phyloP scores from a whole-genome alignment of 1,140 invertebrate genomes.

The Drosophila seguyi region DNA sequence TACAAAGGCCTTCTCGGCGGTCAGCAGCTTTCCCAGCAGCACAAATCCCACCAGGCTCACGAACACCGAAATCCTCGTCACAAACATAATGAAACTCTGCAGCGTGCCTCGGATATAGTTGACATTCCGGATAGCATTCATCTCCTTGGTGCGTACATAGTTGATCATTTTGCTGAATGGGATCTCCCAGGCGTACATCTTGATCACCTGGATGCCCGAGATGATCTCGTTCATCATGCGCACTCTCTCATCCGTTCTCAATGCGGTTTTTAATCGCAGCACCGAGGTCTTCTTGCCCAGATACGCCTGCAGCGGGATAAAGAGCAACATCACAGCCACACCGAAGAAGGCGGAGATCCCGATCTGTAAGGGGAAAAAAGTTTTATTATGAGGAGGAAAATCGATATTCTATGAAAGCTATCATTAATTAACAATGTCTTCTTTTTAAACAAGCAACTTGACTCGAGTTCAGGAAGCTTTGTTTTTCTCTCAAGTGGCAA shows the following conservation, averaged over 20 bases:
- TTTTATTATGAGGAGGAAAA: background rate
- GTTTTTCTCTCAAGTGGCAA: background rate
- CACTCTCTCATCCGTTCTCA: slow-evolving; percentile 93
- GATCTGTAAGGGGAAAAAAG: slow-evolving; percentile 85
- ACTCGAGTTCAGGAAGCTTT: slow-evolving; percentile 5
- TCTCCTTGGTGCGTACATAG: slow-evolving; percentile 86
- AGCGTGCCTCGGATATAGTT: slow-evolving; percentile 91
- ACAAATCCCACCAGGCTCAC: slow-evolving; percentile 91
- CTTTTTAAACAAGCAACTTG: background rate
- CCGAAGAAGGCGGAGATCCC: slow-evolving; percentile 91
- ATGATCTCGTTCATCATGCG: slow-evolving; percentile 97
- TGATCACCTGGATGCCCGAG: slow-evolving; percentile 94
- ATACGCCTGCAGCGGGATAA: slow-evolving; percentile 93
- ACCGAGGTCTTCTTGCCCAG: slow-evolving; percentile 90
- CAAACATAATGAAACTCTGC: slow-evolving; percentile 91
- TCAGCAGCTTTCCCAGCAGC: slow-evolving; percentile 86
- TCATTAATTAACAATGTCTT: background rate
- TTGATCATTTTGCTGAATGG: slow-evolving; percentile 90
- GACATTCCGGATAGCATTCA: slow-evolving; percentile 88
- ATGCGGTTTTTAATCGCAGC: slow-evolving; percentile 89
- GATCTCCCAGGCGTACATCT: slow-evolving; percentile 96
- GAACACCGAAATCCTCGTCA: slow-evolving; percentile 92
- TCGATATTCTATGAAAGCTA: background rate
- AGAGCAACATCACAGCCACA: slow-evolving; percentile 91
- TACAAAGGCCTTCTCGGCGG: slow-evolving; percentile 90